phyloP scores from a whole-genome alignment of 1,140 invertebrate species.

The Grapholita molesta region DNA sequence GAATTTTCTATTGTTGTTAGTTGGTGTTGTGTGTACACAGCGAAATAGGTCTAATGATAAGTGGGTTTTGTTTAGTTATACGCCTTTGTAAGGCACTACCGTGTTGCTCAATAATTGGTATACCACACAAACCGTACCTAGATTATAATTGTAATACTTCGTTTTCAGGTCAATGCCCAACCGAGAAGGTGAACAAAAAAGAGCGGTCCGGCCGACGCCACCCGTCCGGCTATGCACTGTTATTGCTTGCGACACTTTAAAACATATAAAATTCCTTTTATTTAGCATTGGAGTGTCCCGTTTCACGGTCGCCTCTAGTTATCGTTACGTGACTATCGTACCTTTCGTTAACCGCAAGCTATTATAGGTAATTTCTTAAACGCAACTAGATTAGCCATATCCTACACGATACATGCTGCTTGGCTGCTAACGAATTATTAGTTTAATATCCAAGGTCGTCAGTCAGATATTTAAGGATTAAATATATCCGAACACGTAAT shows the following conservation, averaged over 20 bases:
- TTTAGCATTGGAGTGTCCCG: conserved; percentile 11
- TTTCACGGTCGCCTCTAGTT: conserved; percentile 17
- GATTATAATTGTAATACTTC: conserved; percentile 34
- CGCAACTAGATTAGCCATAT: conserved; percentile 7
- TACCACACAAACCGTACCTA: conserved; percentile 18
- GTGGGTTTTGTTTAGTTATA: conserved; percentile 24
- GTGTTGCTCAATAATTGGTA: conserved; percentile 27
- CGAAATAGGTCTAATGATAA: conserved; percentile 3
- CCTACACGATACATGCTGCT: conserved; percentile 3
- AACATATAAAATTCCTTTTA: conserved; percentile 18
- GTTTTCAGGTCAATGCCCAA: conserved; percentile 43
- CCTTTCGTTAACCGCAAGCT: background rate
- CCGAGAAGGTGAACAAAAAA: conserved; percentile 16
- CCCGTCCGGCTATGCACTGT: conserved; percentile 1
- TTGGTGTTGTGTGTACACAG: background rate
- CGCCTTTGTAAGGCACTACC: conserved; percentile 25
- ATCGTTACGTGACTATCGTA: conserved; percentile 2
- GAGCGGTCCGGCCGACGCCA: conserved; percentile 2
- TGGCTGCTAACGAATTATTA: background rate
- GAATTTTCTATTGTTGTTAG: background rate
- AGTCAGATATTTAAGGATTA: background rate
- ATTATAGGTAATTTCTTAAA: background rate
- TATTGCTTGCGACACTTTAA: conserved; percentile 13
- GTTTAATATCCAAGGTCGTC: background rate
- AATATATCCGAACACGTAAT: background rate